phyloP scores from a whole-genome alignment of 2,113 vertebrate species.

The Malurus elegans region DNA sequence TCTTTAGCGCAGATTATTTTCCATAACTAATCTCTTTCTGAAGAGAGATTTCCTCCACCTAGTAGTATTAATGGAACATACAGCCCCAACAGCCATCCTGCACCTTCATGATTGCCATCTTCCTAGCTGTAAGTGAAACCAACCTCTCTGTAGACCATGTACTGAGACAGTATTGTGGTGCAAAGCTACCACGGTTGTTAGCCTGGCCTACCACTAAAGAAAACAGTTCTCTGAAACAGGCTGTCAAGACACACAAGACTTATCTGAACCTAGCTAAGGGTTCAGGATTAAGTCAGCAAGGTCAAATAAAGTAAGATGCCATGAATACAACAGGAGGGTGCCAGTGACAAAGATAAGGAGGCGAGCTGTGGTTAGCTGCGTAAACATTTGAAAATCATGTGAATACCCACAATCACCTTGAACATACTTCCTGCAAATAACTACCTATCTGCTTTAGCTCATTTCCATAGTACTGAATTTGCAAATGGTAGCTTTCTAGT shows the following conservation, averaged over 20 bases:
- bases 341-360: background rate
- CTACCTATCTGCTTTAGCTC: background rate
- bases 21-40: background rate
- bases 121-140: background rate
- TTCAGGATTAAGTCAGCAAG: background rate
- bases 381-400: background rate
- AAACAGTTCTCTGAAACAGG: background rate
- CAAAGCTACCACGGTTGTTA: fast-evolving
- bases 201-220: background rate
- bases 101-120: fast-evolving
- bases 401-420: background rate
- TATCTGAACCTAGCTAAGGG: background rate
- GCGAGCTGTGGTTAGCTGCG: background rate
- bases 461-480: background rate
- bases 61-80: background rate
- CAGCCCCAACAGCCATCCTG: background rate
- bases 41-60: background rate
- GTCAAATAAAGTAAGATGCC: background rate
- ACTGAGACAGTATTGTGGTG: background rate
- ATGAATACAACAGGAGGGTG: background rate
- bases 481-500: background rate
- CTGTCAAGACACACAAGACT: background rate
- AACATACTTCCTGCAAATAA: background rate
- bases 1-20: background rate
- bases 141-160: background rate